Base-by-base conservation (phyloP, 2,888 invertebrate species). In the Tupiocoris notatus region DNA sequence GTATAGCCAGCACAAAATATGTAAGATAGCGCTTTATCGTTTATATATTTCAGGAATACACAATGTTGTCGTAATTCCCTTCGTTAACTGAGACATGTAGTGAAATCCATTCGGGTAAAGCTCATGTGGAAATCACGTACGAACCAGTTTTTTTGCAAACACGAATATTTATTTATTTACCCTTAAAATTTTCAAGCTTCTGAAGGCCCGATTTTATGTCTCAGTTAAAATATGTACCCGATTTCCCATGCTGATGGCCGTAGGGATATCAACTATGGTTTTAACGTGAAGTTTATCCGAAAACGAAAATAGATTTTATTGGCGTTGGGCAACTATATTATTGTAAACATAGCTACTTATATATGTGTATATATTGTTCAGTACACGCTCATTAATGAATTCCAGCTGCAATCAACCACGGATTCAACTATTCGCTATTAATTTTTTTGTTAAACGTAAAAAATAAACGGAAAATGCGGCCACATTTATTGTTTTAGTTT, bases 351-450 rank as follows among this genome's bases (percentile, higher is more conserved):
- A 39, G n/a, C n/a, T n/a, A n/a, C 39, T 12, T 12, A 12, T 39
- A 39, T 7, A 39, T 39, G 39, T 39, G 12, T 39, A 39, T 39
- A 39, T 39, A 39, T 12, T 7, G 39, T 39, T 3, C 39, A 39
- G 39, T 39, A 39, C 39, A 39, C 39, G 39, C 39, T 39, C 39
- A 39, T 39, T 39, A 7, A 39, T 39, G 3, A 7, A 39, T 39
- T 39, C 12, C 39, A 39, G 12, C 39, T 39, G 39, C 39, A n/a
- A n/a, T n/a, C n/a, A n/a, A n/a, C n/a, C n/a, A n/a, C n/a, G n/a
- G n/a, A n/a, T n/a, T n/a, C n/a, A n/a, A n/a, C n/a, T 39, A 39
- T 39, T 12, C 39, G 39, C 39, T 39, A 65, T 65, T 54, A 65
- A 54, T 20, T 21, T 65, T 39, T 21, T 23, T 63, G 25, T 54